phyloP scores from a whole-genome alignment of 2,797 vertebrate genomes.

The Cyclura pinguis region DNA sequence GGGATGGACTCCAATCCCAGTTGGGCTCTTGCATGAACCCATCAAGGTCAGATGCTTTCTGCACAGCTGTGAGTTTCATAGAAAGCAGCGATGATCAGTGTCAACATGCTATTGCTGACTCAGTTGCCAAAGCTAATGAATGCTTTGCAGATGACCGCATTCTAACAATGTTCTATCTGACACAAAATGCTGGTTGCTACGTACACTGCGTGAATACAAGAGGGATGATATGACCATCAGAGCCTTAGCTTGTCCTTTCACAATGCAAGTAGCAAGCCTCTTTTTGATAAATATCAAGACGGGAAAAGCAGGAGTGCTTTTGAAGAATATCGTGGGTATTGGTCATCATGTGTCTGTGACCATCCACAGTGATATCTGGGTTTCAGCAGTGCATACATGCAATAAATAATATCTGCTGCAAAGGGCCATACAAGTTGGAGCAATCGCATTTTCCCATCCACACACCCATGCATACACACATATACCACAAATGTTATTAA shows the following conservation, averaged over 20 bases:
- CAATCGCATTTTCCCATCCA: not conserved
- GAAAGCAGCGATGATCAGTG: slow-evolving; percentile 25
- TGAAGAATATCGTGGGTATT: not conserved
- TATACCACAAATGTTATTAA: not conserved
- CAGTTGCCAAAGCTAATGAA: slow-evolving; percentile 8
- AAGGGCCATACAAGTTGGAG: not conserved
- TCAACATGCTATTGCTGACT: not conserved
- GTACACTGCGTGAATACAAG: not conserved
- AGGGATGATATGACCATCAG: not conserved
- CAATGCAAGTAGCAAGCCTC: not conserved
- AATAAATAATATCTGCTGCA: not conserved
- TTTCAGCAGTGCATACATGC: not conserved
- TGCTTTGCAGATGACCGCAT: slow-evolving; percentile 15
- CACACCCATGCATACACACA: not conserved
- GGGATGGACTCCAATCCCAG: slow-evolving; percentile 29
- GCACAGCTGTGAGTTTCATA: slow-evolving; percentile 29
- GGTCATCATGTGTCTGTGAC: not conserved
- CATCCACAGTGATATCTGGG: not conserved
- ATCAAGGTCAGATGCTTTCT: slow-evolving; percentile 23
- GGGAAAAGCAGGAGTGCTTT: not conserved
- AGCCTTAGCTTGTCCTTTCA: not conserved
- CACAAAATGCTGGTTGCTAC: slow-evolving; percentile 9
- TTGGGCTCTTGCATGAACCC: slow-evolving; percentile 13
- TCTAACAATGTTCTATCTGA: slow-evolving; percentile 6
- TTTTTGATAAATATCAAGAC: not conserved